These are phyloP conservation scores for Corticium candelabrum DNA, from an alignment of 37 sponge, comb jelly and placozoan species.

Conservation along the genomic window DNA sequence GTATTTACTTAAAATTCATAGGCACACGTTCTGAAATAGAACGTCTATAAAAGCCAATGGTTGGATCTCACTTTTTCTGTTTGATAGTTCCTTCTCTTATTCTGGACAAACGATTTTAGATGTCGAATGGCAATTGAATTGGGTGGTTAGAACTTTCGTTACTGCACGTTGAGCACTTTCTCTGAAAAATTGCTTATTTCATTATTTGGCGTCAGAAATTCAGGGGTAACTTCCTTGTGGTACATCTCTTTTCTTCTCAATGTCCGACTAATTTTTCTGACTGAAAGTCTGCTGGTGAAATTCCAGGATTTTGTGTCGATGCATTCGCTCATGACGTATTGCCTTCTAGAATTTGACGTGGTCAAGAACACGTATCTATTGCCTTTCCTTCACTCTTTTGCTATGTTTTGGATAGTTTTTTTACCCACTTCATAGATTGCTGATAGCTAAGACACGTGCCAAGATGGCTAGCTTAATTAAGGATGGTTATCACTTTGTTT, in stretches of 20 bases:
- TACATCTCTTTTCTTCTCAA: background rate
- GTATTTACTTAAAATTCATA: no score
- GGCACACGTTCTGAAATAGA: no score
- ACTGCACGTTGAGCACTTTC: background rate
- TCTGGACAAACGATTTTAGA: background rate
- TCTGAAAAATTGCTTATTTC: background rate
- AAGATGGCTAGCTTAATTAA: background rate
- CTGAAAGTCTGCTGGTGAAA: background rate
- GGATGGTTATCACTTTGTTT: background rate
- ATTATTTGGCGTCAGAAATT: background rate
- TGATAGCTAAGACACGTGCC: background rate
- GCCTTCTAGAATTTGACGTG: background rate
- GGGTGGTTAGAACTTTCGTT: background rate
- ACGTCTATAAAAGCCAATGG: slow-evolving; percentile 24
- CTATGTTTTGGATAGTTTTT: background rate
- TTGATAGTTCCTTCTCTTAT: background rate
- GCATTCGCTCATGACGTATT: background rate
- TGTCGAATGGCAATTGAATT: background rate
- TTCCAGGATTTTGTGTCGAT: background rate
- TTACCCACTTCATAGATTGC: background rate
- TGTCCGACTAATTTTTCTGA: background rate
- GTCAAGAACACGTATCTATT: background rate
- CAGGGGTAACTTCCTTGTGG: background rate
- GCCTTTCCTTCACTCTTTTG: background rate
- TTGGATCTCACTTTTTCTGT: background rate